Percentiles rank a stretch among this genome's conserved stretches.
These are phyloP conservation scores for Heptranchias perlo DNA, from an alignment of 2,113 vertebrate species.

Conservation along the genomic window DNA sequence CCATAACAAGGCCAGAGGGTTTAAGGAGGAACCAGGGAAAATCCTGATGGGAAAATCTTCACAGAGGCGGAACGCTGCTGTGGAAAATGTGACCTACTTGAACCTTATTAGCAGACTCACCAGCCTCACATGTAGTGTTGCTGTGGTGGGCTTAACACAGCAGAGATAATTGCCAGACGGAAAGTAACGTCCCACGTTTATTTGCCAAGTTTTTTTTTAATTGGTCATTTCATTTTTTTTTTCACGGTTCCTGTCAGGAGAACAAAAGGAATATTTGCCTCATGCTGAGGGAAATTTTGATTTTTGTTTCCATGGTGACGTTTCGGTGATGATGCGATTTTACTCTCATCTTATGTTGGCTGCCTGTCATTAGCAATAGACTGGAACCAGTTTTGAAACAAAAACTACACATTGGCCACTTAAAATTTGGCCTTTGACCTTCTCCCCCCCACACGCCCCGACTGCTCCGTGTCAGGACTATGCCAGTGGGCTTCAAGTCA, in stretches of 20 bases:
- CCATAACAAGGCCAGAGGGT: neutral
- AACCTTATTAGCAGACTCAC: neutral
- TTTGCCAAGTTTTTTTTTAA: neutral
- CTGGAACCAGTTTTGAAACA: neutral
- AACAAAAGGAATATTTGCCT: neutral
- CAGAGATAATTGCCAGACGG: neutral
- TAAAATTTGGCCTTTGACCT: neutral
- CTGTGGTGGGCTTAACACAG: neutral
- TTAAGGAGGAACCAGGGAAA: neutral
- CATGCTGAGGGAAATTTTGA: neutral
- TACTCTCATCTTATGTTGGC: neutral
- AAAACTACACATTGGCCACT: neutral
- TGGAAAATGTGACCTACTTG: neutral
- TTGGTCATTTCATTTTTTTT: neutral
- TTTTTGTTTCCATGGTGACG: neutral
- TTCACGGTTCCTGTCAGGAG: neutral
- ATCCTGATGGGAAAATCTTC: neutral
- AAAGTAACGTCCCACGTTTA: neutral
- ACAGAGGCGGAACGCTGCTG: neutral
- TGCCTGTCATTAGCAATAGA: neutral
- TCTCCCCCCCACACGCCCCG: neutral
- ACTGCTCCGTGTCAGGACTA: neutral
- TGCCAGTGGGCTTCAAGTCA: neutral
- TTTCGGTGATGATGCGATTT: neutral
- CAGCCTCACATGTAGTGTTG: neutral